Evolutionary conservation across 2,797 vertebrate species (phyloP).

Genomic region (Anableps anableps): DNA sequence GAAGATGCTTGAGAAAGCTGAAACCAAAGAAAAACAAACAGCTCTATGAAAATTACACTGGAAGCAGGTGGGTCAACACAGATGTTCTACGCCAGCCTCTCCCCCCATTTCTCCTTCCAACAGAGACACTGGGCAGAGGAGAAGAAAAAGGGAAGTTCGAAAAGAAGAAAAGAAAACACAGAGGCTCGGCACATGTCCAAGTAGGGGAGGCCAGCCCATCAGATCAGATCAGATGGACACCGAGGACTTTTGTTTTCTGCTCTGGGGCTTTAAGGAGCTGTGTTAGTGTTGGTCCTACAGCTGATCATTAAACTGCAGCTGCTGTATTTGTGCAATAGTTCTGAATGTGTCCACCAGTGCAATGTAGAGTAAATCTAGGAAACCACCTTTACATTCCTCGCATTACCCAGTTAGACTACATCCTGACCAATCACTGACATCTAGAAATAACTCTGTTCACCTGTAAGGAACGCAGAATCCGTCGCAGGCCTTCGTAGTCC

Average conservation of each 20-base stretch:
- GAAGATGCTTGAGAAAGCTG: slow-evolving; percentile 54
- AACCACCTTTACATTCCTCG: neutral
- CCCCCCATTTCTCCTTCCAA: slow-evolving; percentile 1
- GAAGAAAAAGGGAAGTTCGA: slow-evolving; percentile 27
- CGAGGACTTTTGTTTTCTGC: slow-evolving; percentile 72
- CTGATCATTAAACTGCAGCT: slow-evolving; percentile 20
- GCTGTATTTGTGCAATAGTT: neutral
- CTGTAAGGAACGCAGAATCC: slow-evolving; percentile 94
- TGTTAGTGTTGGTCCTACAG: slow-evolving; percentile 10
- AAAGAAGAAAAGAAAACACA: slow-evolving; percentile 33
- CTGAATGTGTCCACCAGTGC: neutral
- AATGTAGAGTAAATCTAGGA: neutral
- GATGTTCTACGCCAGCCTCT: slow-evolving; percentile 59
- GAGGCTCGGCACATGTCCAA: slow-evolving; percentile 66
- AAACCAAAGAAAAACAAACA: slow-evolving; percentile 70
- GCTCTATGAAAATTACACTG: slow-evolving; percentile 57
- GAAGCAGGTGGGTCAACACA: slow-evolving; percentile 81
- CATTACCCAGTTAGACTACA: neutral
- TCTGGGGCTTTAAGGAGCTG: slow-evolving; percentile 24
- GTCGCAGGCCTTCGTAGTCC: slow-evolving; percentile 93
- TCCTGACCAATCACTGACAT: neutral
- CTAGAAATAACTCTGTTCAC: slow-evolving; percentile 61
- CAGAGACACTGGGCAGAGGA: slow-evolving; percentile 20
- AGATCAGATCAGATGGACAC: slow-evolving; percentile 76
- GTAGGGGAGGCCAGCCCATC: slow-evolving; percentile 61